These are phyloP conservation scores for Jordanella pulchra DNA, from an alignment of 2,797 vertebrate species.

Conservation along the genomic window DNA sequence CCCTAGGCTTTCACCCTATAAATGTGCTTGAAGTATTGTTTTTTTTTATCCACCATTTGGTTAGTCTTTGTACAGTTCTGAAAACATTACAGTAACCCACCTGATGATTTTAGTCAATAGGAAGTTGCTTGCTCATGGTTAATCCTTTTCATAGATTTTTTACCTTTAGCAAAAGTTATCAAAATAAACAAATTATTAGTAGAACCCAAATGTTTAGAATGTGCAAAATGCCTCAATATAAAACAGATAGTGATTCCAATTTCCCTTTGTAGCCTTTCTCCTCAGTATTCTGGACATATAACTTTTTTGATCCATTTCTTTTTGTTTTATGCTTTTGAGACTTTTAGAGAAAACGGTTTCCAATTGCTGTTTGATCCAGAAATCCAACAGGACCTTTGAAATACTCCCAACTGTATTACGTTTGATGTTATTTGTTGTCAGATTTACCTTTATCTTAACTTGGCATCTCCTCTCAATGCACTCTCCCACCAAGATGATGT, in stretches of 20 bases:
- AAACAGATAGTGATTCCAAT: neutral
- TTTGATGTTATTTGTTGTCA: constrained; percentile 14
- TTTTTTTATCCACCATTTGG: neutral
- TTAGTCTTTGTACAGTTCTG: neutral
- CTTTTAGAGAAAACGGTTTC: neutral
- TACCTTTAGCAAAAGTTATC: neutral
- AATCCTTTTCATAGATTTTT: neutral
- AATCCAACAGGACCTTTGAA: neutral
- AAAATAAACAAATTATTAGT: neutral
- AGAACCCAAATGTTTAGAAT: neutral
- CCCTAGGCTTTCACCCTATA: no score
- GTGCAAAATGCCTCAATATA: neutral
- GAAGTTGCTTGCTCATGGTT: no score
- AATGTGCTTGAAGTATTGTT: neutral
- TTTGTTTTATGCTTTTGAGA: neutral
- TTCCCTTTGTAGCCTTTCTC: neutral
- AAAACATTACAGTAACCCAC: neutral
- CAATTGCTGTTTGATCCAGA: neutral
- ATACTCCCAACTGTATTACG: neutral
- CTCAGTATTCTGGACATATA: neutral
- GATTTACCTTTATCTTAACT: constrained; percentile 9
- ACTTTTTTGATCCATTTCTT: neutral
- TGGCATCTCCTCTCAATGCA: constrained; percentile 23
- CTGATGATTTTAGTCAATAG: neutral
- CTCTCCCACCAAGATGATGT: constrained; percentile 6